A percentile compares a stretch with the other conserved stretches of the same genome.
phyloP scores from a whole-genome alignment of 1,140 invertebrate genomes.

The Pseudomyrmex flavicornis region DNA sequence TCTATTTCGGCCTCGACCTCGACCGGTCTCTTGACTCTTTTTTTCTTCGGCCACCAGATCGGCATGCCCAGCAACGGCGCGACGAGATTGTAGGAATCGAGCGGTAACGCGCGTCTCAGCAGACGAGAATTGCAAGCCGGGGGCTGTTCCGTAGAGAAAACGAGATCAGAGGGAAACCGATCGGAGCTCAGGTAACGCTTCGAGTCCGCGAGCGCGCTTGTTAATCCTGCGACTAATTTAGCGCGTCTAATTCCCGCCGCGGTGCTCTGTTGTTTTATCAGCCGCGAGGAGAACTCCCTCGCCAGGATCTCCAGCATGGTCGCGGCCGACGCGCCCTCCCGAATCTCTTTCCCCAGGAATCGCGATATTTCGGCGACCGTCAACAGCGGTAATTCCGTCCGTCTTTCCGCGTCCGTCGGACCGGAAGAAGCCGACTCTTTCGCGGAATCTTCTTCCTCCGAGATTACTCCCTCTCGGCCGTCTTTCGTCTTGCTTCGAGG shows the following conservation, averaged over 20 bases:
- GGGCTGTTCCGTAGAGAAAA: conserved; percentile 75
- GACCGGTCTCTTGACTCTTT: not conserved
- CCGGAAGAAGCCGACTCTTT: conserved; percentile 9
- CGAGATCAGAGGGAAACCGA: conserved; percentile 68
- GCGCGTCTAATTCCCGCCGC: conserved; percentile 36
- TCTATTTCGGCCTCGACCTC: not conserved
- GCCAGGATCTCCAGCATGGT: conserved; percentile 67
- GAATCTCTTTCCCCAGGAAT: conserved; percentile 61
- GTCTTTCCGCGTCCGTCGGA: not conserved
- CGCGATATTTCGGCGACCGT: conserved; percentile 66
- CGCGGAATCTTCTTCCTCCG: conserved; percentile 18
- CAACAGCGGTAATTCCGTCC: conserved; percentile 61
- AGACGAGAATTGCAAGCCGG: conserved; percentile 70
- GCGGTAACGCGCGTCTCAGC: conserved; percentile 74
- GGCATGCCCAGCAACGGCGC: conserved; percentile 77
- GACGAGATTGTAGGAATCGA: conserved; percentile 75
- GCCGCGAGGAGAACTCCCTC: conserved; percentile 69
- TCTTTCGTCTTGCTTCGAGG: conserved; percentile 32
- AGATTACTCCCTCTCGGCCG: conserved; percentile 18
- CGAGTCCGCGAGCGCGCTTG: conserved; percentile 78
- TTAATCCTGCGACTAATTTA: conserved; percentile 70
- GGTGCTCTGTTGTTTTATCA: conserved; percentile 48
- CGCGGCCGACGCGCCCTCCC: conserved; percentile 40
- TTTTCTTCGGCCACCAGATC: conserved; percentile 53
- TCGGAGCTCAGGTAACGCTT: conserved; percentile 74